These are phyloP conservation scores for Onchidella celtica DNA, from an alignment of 2,888 invertebrate species.

Conservation along the genomic window DNA sequence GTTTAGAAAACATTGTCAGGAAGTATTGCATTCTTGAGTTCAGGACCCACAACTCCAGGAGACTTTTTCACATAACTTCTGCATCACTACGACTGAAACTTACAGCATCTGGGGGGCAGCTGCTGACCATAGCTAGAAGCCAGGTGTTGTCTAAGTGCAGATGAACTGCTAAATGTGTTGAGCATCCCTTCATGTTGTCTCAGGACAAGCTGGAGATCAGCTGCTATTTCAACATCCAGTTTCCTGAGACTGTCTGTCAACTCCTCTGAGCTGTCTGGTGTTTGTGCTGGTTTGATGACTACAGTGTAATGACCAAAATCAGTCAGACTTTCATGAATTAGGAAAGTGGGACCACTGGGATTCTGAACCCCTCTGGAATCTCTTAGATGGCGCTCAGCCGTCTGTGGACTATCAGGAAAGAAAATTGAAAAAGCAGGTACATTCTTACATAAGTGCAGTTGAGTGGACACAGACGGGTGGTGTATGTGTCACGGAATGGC, in stretches of 20 bases:
- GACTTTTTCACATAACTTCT: too few species aligned
- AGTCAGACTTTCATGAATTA: slow-evolving; percentile 36
- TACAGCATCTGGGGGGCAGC: not conserved
- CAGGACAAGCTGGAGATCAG: not conserved
- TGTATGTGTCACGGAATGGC: too few species aligned
- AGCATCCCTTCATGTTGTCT: not conserved
- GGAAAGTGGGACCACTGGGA: not conserved
- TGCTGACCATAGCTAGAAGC: not conserved
- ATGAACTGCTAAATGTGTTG: not conserved
- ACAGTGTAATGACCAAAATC: slow-evolving; percentile 18
- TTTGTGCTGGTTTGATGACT: not conserved
- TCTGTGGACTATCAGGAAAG: not conserved
- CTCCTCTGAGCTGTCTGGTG: not conserved
- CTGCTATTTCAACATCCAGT: not conserved
- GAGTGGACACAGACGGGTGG: too few species aligned
- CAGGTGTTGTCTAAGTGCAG: not conserved
- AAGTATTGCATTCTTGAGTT: too few species aligned
- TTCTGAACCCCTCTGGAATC: not conserved
- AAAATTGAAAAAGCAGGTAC: too few species aligned
- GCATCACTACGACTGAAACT: too few species aligned
- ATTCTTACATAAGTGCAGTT: too few species aligned
- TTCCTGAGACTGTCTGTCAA: not conserved
- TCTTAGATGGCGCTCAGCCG: slow-evolving; percentile 2
- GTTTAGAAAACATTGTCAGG: too few species aligned
- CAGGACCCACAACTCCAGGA: too few species aligned